Base-by-base conservation (phyloP, 2,113 vertebrate genomes). In the Vicugna pacos region DNA sequence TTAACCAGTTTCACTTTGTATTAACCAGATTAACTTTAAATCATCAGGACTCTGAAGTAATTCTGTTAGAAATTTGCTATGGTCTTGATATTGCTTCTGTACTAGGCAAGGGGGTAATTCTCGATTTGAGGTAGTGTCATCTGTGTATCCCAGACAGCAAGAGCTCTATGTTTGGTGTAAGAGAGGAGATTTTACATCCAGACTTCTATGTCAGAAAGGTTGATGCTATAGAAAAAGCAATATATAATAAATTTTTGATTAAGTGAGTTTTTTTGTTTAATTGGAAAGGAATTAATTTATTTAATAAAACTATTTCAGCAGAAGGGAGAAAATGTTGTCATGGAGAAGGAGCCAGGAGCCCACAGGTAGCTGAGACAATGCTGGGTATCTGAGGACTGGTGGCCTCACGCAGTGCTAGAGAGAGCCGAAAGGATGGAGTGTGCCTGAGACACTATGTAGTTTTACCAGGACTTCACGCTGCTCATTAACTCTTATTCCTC, bases 1-100 rank as follows among this genome's bases (percentile, higher is more conserved):
- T 96, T 84, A 89, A 75, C 52, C 91, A 76, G 72, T 91, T 91
- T 94, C 69, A 84, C 56, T 91, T 91, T 64, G 80, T 46, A 94
- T 62, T 81, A 58, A 83, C 86, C 28, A 65, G 35, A 85, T 93
- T 65, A 87, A 72, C 81, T 82, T 83, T 81, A 93, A 64, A 87
- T 56, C 75, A 56, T 32, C 52, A 38, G 54, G 14, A 92, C 62
- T 87, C 28, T 82, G 28, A 24, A 48, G 20, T 26, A 56, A n/a
- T 93, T 82, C 81, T 65, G n/a, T 26, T 54, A 84, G 89, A 82
- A 91, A 56, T 83, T n/a, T 82, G n/a, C 32, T 12, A 8, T 16
- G 2, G 11, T 72, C 42, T 67, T 26, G 24, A 16, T 70, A 3
- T 15, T 50, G 30, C 22, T 88, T 91, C 69, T 84, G 14, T 15